These are phyloP conservation scores for Syrrhaptes paradoxus DNA, from an alignment of 2,113 vertebrate genomes.

Conservation along the genomic window DNA sequence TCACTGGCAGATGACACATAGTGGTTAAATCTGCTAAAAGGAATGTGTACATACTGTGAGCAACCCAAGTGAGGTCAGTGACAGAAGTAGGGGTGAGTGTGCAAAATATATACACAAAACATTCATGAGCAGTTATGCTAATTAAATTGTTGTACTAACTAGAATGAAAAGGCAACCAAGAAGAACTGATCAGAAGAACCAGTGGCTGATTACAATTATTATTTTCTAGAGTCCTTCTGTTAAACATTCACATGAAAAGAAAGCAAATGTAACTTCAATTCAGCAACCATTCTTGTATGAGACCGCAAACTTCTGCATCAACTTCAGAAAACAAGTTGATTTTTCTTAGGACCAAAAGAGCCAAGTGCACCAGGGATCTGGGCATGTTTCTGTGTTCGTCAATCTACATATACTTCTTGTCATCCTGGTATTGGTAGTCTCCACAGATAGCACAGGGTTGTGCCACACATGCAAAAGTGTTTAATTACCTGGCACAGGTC, in stretches of 20 bases:
- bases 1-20: not conserved
- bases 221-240: not conserved
- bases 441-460: not conserved
- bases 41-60: not conserved
- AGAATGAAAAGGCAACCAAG: not conserved
- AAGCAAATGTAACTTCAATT: not conserved
- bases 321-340: not conserved
- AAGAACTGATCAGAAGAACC: not conserved
- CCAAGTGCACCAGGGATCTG: not conserved
- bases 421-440: no score
- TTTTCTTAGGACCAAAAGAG: not conserved
- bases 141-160: not conserved
- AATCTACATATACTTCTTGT: accelerated
- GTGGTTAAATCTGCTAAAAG: not conserved
- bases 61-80: not conserved
- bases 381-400: not conserved
- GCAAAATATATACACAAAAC: not conserved
- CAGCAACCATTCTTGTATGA: not conserved
- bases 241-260: not conserved
- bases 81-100: not conserved
- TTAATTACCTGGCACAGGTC: not conserved
- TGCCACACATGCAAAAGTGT: not conserved
- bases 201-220: not conserved
- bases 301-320: not conserved
- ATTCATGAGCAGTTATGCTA: not conserved